Conservation (phyloP, 2,797 vertebrate species). For the Enteromius trimaculatus region DNA sequence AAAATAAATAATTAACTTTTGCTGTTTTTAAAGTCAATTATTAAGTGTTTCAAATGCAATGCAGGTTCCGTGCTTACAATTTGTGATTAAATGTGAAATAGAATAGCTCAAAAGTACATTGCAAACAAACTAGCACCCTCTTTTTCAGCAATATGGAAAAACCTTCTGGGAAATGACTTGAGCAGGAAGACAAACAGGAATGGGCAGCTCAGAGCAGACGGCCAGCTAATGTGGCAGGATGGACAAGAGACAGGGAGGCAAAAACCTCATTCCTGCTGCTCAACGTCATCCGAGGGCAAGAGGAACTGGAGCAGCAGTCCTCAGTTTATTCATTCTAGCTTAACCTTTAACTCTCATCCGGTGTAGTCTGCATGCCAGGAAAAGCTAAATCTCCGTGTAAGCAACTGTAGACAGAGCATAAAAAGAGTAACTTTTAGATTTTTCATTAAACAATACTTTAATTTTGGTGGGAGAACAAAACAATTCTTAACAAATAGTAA, state of each 20-base stretch:
- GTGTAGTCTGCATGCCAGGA: constrained; percentile 22
- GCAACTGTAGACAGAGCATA: not conserved
- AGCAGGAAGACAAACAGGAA: constrained; percentile 76
- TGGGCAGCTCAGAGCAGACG: constrained; percentile 55
- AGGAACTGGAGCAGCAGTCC: constrained; percentile 8
- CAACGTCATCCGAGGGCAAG: constrained; percentile 45
- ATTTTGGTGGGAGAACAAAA: not conserved
- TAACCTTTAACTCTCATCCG: constrained; percentile 32
- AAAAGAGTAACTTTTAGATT: not conserved
- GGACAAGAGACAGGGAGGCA: constrained; percentile 66
- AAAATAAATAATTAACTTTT: not conserved
- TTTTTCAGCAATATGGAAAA: constrained; percentile 24
- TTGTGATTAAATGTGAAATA: not conserved
- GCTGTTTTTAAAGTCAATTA: not conserved
- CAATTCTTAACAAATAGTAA: not conserved
- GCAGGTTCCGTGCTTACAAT: not conserved
- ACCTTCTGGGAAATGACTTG: constrained; percentile 48
- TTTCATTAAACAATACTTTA: not conserved
- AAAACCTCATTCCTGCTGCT: constrained; percentile 58
- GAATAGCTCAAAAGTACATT: not conserved
- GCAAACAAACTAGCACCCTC: not conserved
- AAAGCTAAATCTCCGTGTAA: constrained; percentile 8
- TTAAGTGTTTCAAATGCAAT: not conserved
- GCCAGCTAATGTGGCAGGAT: constrained; percentile 50
- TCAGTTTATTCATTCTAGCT: constrained; percentile 37